phyloP scores from a whole-genome alignment of 2,113 vertebrate species.

The Lipophrys pholis region DNA sequence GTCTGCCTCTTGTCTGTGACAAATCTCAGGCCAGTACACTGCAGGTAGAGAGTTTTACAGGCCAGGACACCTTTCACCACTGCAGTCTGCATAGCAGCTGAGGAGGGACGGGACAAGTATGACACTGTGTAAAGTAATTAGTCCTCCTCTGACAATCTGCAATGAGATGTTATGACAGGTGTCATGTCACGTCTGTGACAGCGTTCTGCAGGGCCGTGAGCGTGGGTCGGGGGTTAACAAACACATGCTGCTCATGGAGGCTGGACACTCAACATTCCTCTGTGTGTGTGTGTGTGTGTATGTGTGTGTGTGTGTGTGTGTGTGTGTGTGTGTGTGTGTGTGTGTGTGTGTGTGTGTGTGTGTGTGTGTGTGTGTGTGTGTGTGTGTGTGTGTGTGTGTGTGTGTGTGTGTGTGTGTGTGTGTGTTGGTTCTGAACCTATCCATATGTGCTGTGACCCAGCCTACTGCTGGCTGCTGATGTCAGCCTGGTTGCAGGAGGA shows the following conservation, averaged over 20 bases:
- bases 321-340: slow-evolving; percentile 12
- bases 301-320: slow-evolving; percentile 28
- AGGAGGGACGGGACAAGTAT: slow-evolving; percentile 11
- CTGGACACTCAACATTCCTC: slow-evolving; percentile 58
- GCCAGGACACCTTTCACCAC: slow-evolving; percentile 47
- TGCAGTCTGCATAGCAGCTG: slow-evolving; percentile 4
- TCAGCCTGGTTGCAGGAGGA: slow-evolving; percentile 36
- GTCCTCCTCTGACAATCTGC: slow-evolving; percentile 66
- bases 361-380: slow-evolving; percentile 13
- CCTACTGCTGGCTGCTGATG: slow-evolving; percentile 45
- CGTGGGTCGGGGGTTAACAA: slow-evolving; percentile 71
- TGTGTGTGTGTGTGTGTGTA: slow-evolving; percentile 25
- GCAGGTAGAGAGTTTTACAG: slow-evolving; percentile 20
- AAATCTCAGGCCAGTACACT: slow-evolving; percentile 25
- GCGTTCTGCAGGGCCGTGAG: slow-evolving; percentile 55
- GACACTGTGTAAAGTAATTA: slow-evolving; percentile 73
- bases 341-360: slow-evolving; percentile 9
- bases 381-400: slow-evolving; percentile 12
- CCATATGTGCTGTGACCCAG: slow-evolving; percentile 46
- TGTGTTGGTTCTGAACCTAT: slow-evolving; percentile 40
- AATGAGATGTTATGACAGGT: slow-evolving; percentile 78
- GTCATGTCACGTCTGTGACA: slow-evolving; percentile 72
- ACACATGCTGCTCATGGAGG: slow-evolving; percentile 75
- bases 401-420: slow-evolving; percentile 6
- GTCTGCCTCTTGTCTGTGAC: slow-evolving; percentile 29